A percentile compares a stretch with the other conserved stretches of the same genome.
These are phyloP conservation scores for Brachylomia viminalis DNA, from an alignment of 2,888 invertebrate species.

Conservation along the genomic window DNA sequence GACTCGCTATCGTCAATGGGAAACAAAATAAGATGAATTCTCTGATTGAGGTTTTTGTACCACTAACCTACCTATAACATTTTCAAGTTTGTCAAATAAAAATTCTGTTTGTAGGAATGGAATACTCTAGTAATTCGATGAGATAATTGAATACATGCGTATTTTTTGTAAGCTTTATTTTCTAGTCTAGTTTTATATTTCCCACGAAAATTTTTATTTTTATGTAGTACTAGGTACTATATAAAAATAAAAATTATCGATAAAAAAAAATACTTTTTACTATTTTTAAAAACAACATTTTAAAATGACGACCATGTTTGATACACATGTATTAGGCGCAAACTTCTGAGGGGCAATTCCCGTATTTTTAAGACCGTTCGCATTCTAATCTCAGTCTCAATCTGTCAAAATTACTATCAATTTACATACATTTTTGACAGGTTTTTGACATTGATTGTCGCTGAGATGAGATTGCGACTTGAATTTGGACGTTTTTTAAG, in stretches of 20 bases:
- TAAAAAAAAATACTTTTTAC: too few species aligned
- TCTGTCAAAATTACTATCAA: too few species aligned
- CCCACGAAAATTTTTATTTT: conserved; percentile 34
- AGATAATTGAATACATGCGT: conserved; percentile 27
- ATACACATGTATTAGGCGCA: neutral
- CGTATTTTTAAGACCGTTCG: too few species aligned
- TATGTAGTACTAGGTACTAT: too few species aligned
- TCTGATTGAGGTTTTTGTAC: neutral
- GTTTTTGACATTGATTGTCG: too few species aligned
- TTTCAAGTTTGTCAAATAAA: neutral
- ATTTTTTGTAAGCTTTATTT: conserved; percentile 25
- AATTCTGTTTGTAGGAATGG: neutral
- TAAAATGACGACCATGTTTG: neutral
- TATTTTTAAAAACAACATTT: neutral
- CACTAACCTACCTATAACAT: neutral
- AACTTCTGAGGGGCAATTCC: too few species aligned
- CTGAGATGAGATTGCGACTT: too few species aligned
- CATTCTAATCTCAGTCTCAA: too few species aligned
- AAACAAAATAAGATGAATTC: too few species aligned
- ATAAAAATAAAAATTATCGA: too few species aligned
- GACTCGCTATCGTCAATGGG: neutral
- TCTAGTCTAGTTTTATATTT: conserved; percentile 45
- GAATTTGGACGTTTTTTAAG: too few species aligned
- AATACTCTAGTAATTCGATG: conserved; percentile 1
- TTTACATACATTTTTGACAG: too few species aligned